These are phyloP conservation scores for Daktulosphaira vitifoliae DNA, from an alignment of 1,140 invertebrate species.

Conservation along the genomic window DNA sequence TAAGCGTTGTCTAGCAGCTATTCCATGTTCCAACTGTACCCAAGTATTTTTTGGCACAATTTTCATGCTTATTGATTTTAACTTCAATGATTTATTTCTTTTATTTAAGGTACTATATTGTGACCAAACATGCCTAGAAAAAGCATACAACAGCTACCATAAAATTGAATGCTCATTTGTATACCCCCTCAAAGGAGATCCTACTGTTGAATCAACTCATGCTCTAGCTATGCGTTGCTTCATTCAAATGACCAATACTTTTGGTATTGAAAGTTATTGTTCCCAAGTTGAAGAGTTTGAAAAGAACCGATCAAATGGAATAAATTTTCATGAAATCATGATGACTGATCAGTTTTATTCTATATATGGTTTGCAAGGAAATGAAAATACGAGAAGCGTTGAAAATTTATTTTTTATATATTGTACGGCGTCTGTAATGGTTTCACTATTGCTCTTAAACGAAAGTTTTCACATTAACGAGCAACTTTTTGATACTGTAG, in stretches of 20 bases:
- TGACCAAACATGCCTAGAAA: conserved; percentile 46
- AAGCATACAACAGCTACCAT: conserved; percentile 50
- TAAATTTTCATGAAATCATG: too few species aligned
- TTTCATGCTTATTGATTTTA: not conserved
- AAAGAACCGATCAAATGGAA: not conserved
- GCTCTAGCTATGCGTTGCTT: conserved; percentile 13
- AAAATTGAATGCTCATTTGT: conserved; percentile 49
- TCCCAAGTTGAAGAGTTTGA: not conserved
- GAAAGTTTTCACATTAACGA: not conserved
- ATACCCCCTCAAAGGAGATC: conserved; percentile 6
- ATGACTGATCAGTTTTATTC: not conserved
- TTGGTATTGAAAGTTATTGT: not conserved
- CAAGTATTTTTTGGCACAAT: conserved; percentile 38
- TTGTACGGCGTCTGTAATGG: conserved; percentile 8
- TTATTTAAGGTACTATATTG: conserved; percentile 43
- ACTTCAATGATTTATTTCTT: too few species aligned
- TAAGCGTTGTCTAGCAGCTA: conserved; percentile 51
- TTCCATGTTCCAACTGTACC: conserved; percentile 57
- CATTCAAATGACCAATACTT: not conserved
- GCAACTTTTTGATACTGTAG: not conserved
- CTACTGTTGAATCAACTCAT: not conserved
- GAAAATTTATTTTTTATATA: conserved; percentile 13
- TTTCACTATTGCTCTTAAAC: not conserved
- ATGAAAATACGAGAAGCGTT: not conserved
- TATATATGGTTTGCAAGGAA: not conserved